Conservation (phyloP, 2,113 vertebrate species). For the Rhinolophus ferrumequinum region DNA sequence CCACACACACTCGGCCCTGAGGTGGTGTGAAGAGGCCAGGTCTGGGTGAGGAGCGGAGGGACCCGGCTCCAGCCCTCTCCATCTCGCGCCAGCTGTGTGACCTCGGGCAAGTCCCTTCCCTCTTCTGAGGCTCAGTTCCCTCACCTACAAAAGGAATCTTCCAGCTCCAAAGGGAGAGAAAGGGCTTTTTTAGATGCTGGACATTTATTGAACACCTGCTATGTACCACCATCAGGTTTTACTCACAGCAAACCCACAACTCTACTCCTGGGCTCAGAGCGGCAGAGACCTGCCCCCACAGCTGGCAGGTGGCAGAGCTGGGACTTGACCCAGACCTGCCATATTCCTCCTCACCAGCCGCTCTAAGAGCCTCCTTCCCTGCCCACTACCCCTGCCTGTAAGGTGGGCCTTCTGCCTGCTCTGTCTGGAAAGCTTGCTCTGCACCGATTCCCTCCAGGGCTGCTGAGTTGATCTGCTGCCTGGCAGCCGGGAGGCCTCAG, state of each 20-base stretch:
- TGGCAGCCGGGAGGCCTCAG: not conserved
- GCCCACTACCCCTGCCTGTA: accelerated
- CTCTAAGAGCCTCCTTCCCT: accelerated
- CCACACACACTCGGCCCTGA: accelerated
- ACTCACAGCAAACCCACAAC: not conserved
- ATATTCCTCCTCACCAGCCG: not conserved
- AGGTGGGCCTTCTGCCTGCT: not conserved
- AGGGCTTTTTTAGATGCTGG: not conserved
- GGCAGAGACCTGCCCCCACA: not conserved
- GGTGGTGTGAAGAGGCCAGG: accelerated
- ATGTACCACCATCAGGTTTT: not conserved
- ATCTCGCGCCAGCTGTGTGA: not conserved
- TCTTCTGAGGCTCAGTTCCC: not conserved
- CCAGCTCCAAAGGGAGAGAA: not conserved
- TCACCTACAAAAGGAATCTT: not conserved
- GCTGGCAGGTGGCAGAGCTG: not conserved
- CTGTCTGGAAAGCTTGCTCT: no score
- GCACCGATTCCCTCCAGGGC: not conserved
- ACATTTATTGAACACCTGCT: not conserved
- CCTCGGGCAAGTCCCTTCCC: not conserved
- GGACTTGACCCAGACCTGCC: not conserved
- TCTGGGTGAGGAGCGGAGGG: not conserved
- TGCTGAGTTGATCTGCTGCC: not conserved
- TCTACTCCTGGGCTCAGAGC: not conserved
- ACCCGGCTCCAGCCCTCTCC: not conserved